phyloP scores from a whole-genome alignment of 2,797 vertebrate species.

The Nannoperca australis region DNA sequence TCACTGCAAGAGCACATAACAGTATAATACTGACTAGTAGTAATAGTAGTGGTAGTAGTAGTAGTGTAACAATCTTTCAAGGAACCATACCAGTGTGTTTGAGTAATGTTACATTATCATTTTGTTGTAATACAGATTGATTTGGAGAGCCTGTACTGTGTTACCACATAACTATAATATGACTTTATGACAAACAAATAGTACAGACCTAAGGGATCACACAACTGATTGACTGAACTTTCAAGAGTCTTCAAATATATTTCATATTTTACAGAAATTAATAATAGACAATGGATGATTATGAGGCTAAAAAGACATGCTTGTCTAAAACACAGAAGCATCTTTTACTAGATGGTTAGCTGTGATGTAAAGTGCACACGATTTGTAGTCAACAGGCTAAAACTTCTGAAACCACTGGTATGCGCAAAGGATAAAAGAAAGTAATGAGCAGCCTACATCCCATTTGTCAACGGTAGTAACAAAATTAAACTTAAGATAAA shows the following conservation, averaged over 20 bases:
- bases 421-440: neutral
- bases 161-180: neutral
- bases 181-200: neutral
- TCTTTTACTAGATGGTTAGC: neutral
- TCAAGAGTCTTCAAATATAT: neutral
- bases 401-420: neutral
- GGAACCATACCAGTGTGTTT: neutral
- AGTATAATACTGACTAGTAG: neutral
- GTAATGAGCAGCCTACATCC: conserved; percentile 10
- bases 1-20: neutral
- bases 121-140: neutral
- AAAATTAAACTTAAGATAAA: neutral
- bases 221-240: neutral
- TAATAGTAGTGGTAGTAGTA: neutral
- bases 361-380: neutral
- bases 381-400: neutral
- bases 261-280: neutral
- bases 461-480: neutral
- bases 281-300: neutral
- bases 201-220: conserved; percentile 9
- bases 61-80: neutral
- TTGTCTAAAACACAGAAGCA: neutral
- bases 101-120: neutral
- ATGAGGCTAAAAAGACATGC: neutral
- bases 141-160: neutral